Evolutionary conservation across 2,888 invertebrate species (phyloP).

Genomic region (Branchinecta sandiegonensis): DNA sequence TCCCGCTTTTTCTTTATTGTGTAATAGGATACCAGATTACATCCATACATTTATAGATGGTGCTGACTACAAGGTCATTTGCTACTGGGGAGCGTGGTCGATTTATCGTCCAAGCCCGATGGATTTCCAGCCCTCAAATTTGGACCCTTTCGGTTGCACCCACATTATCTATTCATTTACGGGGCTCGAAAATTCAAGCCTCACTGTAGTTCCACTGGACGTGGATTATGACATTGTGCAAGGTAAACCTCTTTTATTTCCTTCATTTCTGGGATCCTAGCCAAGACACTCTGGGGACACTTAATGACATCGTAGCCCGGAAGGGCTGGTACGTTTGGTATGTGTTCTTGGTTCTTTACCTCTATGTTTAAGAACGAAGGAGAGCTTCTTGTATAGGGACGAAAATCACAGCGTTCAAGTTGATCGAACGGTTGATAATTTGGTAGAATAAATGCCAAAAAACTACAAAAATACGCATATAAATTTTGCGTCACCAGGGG

Average conservation of each 20-base stretch:
- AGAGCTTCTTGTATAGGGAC: no score
- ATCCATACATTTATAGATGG: not conserved
- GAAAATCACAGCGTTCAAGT: no score
- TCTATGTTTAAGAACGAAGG: no score
- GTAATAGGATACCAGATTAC: not conserved
- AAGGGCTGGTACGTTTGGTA: no score
- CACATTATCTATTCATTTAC: conserved; percentile 60
- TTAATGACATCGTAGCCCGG: no score
- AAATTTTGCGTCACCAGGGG: no score
- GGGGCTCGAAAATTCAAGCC: conserved; percentile 49
- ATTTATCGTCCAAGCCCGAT: conserved; percentile 51
- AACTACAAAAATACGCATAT: no score
- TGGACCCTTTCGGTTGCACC: conserved; percentile 52
- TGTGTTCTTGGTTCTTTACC: no score
- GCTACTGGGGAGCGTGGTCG: conserved; percentile 53
- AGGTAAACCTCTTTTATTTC: conserved; percentile 38
- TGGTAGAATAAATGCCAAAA: no score
- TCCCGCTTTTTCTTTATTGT: not conserved
- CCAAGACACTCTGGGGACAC: no score
- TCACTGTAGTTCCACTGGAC: conserved; percentile 47
- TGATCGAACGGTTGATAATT: no score
- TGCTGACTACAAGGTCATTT: conserved; percentile 42
- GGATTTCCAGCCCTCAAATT: conserved; percentile 45
- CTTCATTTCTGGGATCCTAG: no score
- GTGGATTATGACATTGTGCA: conserved; percentile 54